Evolutionary conservation across 2,888 invertebrate species (phyloP).

Genomic region (Temnothorax ravouxi): DNA sequence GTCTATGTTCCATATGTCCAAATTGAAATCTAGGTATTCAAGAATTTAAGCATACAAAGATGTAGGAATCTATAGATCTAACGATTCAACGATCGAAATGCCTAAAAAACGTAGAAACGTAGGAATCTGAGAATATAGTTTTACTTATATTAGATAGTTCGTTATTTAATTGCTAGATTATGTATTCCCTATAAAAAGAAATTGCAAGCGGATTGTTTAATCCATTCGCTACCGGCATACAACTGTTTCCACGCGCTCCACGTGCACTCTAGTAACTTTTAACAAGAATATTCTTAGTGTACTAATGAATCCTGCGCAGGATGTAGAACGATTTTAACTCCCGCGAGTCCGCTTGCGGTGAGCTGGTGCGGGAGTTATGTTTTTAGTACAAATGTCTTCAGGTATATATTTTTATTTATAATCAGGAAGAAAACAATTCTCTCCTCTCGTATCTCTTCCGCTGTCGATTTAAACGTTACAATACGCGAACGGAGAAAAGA

Average conservation of each 20-base stretch:
- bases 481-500: conserved; percentile 32
- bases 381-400: conserved; percentile 75
- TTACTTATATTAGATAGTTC: neutral
- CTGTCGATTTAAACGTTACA: conserved; percentile 50
- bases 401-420: conserved; percentile 66
- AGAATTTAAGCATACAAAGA: neutral
- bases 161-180: neutral
- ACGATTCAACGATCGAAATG: neutral
- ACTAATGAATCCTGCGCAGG: conserved; percentile 42
- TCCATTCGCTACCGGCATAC: neutral
- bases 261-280: neutral
- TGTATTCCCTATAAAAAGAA: neutral
- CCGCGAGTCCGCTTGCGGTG: conserved; percentile 32
- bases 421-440: conserved; percentile 51
- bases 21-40: neutral
- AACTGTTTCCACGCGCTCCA: neutral
- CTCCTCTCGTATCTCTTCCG: conserved; percentile 52
- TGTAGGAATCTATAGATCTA: neutral
- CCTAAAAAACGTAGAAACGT: neutral
- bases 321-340: conserved; percentile 59
- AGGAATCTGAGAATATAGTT: conserved; percentile 5
- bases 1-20: neutral
- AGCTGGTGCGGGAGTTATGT: conserved; percentile 50
- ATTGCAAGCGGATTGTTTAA: conserved; percentile 14
- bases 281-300: conserved; percentile 13